Conservation (phyloP, 2,113 vertebrate species). For the Marmota flaviventris region DNA sequence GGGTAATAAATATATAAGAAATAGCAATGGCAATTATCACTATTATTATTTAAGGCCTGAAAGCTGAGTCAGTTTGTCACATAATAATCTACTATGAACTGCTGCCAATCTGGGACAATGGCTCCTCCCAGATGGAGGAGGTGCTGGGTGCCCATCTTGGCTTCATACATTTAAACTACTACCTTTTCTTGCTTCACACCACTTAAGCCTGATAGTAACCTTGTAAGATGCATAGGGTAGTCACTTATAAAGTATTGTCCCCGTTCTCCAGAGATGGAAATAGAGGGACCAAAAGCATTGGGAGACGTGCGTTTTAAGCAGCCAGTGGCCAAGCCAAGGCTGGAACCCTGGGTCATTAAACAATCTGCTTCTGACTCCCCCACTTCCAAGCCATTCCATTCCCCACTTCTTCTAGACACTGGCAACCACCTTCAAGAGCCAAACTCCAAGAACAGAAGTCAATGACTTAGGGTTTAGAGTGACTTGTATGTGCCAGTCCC, state of each 20-base stretch:
- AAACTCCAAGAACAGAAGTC: neutral
- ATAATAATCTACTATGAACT: neutral
- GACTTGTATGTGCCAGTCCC: neutral
- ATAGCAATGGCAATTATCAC: conserved; percentile 39
- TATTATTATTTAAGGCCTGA: conserved; percentile 27
- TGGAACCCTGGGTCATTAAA: neutral
- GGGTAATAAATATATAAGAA: conserved; percentile 54
- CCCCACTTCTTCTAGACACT: neutral
- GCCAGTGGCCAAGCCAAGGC: neutral
- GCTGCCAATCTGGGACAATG: neutral
- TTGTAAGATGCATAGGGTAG: neutral
- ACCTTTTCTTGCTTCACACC: neutral
- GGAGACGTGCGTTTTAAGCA: neutral
- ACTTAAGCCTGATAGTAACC: neutral
- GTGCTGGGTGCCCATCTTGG: no score
- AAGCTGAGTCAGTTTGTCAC: neutral
- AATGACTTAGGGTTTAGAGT: neutral
- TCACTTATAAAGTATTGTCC: neutral
- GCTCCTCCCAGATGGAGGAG: neutral
- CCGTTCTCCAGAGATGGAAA: neutral
- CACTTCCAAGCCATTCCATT: neutral
- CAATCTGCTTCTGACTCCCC: neutral
- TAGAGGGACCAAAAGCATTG: neutral
- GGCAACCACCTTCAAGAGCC: no score
- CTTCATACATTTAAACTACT: neutral